Base-by-base conservation (phyloP, 2,113 vertebrate species). In the Aldabrachelys gigantea region DNA sequence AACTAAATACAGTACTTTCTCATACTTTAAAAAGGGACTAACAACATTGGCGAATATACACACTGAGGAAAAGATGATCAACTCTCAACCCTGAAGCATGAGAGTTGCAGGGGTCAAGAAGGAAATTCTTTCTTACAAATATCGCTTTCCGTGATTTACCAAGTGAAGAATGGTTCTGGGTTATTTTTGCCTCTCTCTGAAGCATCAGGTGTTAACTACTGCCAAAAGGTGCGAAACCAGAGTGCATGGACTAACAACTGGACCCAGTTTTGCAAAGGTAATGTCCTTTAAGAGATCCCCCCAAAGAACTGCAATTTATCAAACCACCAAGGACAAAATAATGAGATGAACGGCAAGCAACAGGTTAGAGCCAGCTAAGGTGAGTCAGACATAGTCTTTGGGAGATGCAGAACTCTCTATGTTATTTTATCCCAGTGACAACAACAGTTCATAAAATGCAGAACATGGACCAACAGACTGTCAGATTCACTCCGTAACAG, bases 201-300 rank as follows among this genome's bases (percentile, higher is more conserved):
- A 78, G 49, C 65, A 49, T 5, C 0, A 2, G 49, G 65, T 19
- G 88, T 3, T 82, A 79, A 47, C 6, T 53, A 78, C 80, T 2
- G 0, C 24, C 35, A 56, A n/a, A 1, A 0, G 44, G 25, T 0
- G 0, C 38, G 52, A 59, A 85, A 93, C 21, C 0, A 1, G 76
- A 31, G 10, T 1, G 0, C 3, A 31, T 49, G 16, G 22, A 78
- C 25, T 38, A 29, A 49, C 38, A 22, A 31, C 10, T 11, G 22
- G 57, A 65, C 38, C 3, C 59, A 84, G 41, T 6, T 6, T 22
- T 52, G 49, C 27, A n/a, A 76, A 22, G n/a, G 11, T 9, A 19
- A 10, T 3, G 35, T 21, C 52, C 56, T 41, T 54, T 1, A 27
- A 11, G 62, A 80, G 57, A 52, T 47, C 31, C 57, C 25, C 0